Base-by-base conservation (phyloP, 2,888 invertebrate species). In the Euplagia quadripunctaria region DNA sequence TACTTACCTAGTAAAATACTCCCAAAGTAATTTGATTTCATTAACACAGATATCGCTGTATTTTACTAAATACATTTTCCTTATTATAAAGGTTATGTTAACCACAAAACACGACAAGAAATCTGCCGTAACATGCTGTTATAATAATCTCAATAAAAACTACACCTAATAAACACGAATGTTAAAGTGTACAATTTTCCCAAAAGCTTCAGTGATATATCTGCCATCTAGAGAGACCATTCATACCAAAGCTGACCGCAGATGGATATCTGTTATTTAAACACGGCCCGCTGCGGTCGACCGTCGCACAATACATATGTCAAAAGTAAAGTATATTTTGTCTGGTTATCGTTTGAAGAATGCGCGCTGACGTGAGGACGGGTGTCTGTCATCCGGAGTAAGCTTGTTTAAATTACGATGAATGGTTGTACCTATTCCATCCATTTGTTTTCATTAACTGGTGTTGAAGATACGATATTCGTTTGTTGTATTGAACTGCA, bases 311-410 rank as follows among this genome's bases (percentile, higher is more conserved):
- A 79, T 68, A 31, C 31, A 31, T 31, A 71, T 77, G 78, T 77
- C 78, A 76, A 73, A 76, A 71, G 61, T 74, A 72, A 83, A 86
- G 79, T 80, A 84, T 86, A 84, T 86, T 84, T 83, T 79, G 85
- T 85, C 81, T 79, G 82, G 82, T 84, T 85, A 81, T 82, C 74
- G 79, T 82, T 83, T 83, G 80, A 82, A 77, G 84, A 84, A 80
- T 82, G 82, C 75, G 77, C 75, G 73, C 68, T 82, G 84, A 85
- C 77, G 79, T 79, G 84, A 77, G 77, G 80, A 83, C 76, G 76
- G 69, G 41, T 63, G 66, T 20, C 65, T 74, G 78, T 73, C 65
- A 76, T 72, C 69, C 64, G 66, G 64, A 68, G 73, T 64, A 20
- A 81, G 73, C 78, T 79, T 55, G 69, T 78, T 80, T 75, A 72